Conservation (phyloP, 2,113 vertebrate genomes). For the Climacteris rufus region DNA sequence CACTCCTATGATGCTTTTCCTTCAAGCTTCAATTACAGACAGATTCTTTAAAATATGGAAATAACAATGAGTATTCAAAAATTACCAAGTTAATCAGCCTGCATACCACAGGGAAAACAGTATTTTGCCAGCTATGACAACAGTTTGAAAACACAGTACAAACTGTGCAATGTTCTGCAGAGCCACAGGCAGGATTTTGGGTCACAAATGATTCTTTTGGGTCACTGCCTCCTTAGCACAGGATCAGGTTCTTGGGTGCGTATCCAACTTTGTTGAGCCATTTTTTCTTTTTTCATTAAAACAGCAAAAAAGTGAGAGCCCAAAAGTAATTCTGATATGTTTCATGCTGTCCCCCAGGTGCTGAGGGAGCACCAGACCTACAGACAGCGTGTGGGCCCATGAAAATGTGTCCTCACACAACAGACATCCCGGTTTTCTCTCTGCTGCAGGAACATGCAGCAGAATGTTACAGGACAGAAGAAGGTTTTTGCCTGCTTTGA, state of each 20-base stretch:
- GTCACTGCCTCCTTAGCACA: neutral
- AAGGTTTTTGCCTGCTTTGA: neutral
- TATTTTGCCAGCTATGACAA: neutral
- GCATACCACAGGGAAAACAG: neutral
- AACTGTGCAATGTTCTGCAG: neutral
- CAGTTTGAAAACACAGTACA: neutral
- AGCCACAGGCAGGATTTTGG: neutral
- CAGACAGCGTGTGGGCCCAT: rapidly evolving
- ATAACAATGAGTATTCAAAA: neutral
- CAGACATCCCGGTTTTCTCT: neutral
- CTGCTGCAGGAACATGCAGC: neutral
- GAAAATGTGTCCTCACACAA: neutral
- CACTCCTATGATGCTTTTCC: neutral
- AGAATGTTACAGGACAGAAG: neutral
- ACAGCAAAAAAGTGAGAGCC: neutral
- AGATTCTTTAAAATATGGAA: neutral
- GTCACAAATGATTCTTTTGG: neutral
- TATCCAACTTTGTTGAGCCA: neutral
- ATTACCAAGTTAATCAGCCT: neutral
- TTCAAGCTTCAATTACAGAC: neutral
- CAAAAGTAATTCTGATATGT: neutral
- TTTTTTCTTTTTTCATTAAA: neutral
- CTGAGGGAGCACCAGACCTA: neutral
- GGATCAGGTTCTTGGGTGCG: neutral
- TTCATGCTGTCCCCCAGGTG: neutral